phyloP scores from a whole-genome alignment of 2,113 vertebrate genomes.

The Entomyzon cyanotis region DNA sequence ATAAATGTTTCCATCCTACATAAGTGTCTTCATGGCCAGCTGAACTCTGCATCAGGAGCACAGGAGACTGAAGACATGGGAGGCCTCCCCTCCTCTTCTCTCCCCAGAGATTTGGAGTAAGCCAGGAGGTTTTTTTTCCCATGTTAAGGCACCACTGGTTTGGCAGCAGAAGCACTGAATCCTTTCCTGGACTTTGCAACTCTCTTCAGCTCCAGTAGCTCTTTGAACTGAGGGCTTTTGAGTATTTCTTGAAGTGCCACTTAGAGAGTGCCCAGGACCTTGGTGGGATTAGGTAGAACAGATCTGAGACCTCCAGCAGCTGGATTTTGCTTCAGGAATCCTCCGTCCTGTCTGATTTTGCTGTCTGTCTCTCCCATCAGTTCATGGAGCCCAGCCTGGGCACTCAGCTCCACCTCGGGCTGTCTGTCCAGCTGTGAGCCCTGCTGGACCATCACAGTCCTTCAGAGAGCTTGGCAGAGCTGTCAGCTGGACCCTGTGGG shows the following conservation, averaged over 20 bases:
- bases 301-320: neutral
- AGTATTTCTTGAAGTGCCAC: neutral
- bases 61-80: neutral
- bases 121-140: neutral
- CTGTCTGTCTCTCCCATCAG: neutral
- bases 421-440: neutral
- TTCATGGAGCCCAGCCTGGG: fast-evolving
- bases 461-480: neutral
- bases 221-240: neutral
- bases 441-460: neutral
- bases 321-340: neutral
- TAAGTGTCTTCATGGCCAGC: neutral
- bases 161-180: neutral
- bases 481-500: neutral
- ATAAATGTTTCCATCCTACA: neutral
- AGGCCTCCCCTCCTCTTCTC: neutral
- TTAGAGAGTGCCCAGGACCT: neutral
- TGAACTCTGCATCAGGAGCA: neutral
- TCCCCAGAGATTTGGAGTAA: neutral
- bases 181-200: neutral
- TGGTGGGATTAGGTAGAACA: neutral
- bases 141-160: neutral
- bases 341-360: neutral
- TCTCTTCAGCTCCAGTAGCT: neutral
- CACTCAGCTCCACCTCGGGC: neutral